phyloP scores from a whole-genome alignment of 2,797 vertebrate species.

The Helostoma temminkii region DNA sequence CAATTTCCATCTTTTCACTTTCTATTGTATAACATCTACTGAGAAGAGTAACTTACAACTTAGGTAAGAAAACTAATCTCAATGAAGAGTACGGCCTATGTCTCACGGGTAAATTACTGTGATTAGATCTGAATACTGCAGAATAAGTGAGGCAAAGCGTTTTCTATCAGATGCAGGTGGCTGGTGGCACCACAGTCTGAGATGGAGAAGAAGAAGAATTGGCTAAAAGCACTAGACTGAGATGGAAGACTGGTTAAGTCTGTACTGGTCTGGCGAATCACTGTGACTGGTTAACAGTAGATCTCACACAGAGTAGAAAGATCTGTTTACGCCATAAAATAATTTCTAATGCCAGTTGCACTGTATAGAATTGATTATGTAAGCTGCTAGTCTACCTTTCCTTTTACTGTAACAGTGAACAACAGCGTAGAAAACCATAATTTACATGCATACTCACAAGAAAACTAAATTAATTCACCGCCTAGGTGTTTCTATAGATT shows the following conservation, averaged over 20 bases:
- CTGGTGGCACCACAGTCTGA: slow-evolving; percentile 40
- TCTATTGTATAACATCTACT: not conserved
- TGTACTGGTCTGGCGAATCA: slow-evolving; percentile 43
- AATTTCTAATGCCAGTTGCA: slow-evolving; percentile 41
- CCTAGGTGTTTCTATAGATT: slow-evolving; percentile 6
- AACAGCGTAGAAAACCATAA: slow-evolving; percentile 52
- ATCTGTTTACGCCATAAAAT: slow-evolving; percentile 49
- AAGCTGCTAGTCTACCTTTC: slow-evolving; percentile 20
- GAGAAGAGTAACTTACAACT: not conserved
- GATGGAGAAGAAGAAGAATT: slow-evolving; percentile 37
- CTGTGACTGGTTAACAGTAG: slow-evolving; percentile 40
- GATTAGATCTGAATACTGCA: slow-evolving; percentile 35
- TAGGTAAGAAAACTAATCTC: not conserved
- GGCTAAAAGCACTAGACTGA: slow-evolving; percentile 23
- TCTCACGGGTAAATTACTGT: slow-evolving; percentile 28
- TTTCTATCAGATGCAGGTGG: slow-evolving; percentile 69
- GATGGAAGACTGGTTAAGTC: slow-evolving; percentile 40
- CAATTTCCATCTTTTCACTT: not conserved
- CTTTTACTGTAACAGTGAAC: slow-evolving; percentile 29
- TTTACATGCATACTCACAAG: too few species aligned
- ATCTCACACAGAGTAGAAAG: slow-evolving; percentile 50
- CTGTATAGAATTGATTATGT: slow-evolving; percentile 24
- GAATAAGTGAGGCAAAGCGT: slow-evolving; percentile 74
- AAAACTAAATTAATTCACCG: too few species aligned
- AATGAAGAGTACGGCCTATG: not conserved